Evolutionary conservation across 2,113 vertebrate genomes (phyloP).

Genomic region (Alligator mississippiensis): DNA sequence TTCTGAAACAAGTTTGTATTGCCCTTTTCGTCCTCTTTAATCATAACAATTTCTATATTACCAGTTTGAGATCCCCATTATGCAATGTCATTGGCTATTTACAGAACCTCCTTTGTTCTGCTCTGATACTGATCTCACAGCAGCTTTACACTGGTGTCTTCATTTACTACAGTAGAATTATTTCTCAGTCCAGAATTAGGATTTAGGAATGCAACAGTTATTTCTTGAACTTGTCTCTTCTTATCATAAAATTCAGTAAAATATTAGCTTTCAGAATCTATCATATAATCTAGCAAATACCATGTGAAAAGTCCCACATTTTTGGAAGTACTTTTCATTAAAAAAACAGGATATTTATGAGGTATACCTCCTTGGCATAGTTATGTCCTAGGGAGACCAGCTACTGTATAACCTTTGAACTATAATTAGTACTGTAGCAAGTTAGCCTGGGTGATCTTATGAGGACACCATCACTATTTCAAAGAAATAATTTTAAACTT

Average conservation of each 20-base stretch:
- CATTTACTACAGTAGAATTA: not conserved
- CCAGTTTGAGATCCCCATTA: slow-evolving; percentile 37
- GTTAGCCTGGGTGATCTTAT: not conserved
- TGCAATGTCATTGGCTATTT: not conserved
- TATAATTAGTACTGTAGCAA: not conserved
- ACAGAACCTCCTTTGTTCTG: not conserved
- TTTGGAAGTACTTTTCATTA: not conserved
- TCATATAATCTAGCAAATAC: not conserved
- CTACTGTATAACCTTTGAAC: rapidly evolving
- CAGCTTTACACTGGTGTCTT: not conserved
- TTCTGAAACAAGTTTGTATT: not conserved
- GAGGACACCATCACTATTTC: rapidly evolving
- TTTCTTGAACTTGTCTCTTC: not conserved
- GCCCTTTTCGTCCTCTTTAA: not conserved
- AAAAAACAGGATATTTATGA: not conserved
- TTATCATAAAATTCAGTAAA: not conserved
- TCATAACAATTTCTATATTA: not conserved
- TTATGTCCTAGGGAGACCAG: not conserved
- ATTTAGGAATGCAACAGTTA: not conserved
- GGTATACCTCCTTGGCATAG: too few species aligned
- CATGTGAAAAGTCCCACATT: not conserved
- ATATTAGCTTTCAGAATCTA: rapidly evolving
- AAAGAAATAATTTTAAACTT: not conserved
- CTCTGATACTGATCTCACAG: not conserved
- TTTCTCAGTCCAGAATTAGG: not conserved